A percentile compares a stretch with the other conserved stretches of the same genome.
Conservation (phyloP, 2,113 vertebrate species). For the Microcebus griseorufus region DNA sequence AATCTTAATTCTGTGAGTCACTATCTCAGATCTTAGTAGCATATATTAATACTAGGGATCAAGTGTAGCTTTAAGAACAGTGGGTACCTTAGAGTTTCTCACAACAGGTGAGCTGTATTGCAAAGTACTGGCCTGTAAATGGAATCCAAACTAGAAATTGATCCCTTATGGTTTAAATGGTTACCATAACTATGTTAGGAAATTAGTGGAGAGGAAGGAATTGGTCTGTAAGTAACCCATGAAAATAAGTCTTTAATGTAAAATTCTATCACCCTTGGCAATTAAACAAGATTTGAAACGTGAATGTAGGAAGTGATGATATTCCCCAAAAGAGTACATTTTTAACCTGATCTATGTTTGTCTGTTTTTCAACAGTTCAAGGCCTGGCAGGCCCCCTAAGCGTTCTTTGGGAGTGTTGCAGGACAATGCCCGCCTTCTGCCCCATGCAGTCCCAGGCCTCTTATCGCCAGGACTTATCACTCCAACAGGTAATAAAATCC, state of each 20-base stretch:
- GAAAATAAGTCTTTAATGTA: constrained; percentile 7
- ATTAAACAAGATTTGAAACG: neutral
- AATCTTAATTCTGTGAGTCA: neutral
- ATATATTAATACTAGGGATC: neutral
- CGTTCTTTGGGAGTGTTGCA: constrained; percentile 90
- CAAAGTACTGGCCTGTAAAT: neutral
- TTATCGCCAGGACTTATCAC: constrained; percentile 94
- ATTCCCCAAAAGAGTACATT: constrained; percentile 17
- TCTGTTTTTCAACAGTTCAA: constrained; percentile 87
- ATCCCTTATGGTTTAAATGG: neutral
- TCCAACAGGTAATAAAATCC: constrained; percentile 91
- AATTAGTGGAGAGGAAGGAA: constrained; percentile 31
- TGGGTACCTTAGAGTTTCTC: neutral
- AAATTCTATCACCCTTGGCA: neutral
- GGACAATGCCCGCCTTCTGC: constrained; percentile 90
- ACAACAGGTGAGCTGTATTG: neutral
- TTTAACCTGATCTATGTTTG: constrained; percentile 69
- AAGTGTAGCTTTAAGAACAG: neutral
- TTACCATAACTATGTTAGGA: neutral
- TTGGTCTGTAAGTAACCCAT: neutral
- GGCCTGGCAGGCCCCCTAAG: constrained; percentile 95
- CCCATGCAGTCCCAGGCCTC: constrained; percentile 91
- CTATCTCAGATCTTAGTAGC: neutral
- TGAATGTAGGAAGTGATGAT: constrained; percentile 6
- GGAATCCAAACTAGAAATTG: constrained; percentile 26